Base-by-base conservation (phyloP, 2,797 vertebrate species). In the Enteromius viviparus region DNA sequence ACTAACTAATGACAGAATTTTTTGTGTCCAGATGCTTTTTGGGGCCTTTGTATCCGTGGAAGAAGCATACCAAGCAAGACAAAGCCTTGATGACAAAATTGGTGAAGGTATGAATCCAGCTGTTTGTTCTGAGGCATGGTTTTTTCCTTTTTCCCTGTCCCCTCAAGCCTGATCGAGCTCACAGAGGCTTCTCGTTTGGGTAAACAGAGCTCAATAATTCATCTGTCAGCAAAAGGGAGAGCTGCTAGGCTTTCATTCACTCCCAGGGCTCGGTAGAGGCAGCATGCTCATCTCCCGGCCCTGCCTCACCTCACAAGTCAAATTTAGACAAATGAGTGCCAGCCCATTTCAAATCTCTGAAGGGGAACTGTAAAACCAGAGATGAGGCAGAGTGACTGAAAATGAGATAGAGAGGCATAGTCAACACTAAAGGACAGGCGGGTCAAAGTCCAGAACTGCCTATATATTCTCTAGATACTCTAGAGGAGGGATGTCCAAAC, bases 171-270 rank as follows among this genome's bases (percentile, higher is more conserved):
- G 85, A 90, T 89, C 82, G 86, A 84, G 84, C 71, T 40, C 71
- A 65, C 7, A 84, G 87, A 87, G 65, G 68, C 78, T 42, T 70
- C 85, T 88, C 6, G 85, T 90, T 88, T 87, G 76, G 65, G 88
- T 87, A 90, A 91, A 91, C 88, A 84, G 87, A 91, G 78, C 84
- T 93, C 86, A 87, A 90, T 91, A 90, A 92, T 93, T 93, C 85
- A 92, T 93, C 80, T 80, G 82, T 89, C 76, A 89, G 83, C 89
- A 88, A 90, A 88, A 87, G 85, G 91, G 89, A 92, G 90, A 87
- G 87, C 87, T 88, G 89, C 87, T 91, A 91, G 86, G 80, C 85
- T 89, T 85, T 89, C 89, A 90, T 90, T 90, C 88, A 90, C 83
- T 86, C 77, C 68, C 65, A 76, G 65, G 4, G 9, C 83, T 79